phyloP scores from a whole-genome alignment of 2,888 invertebrate genomes.

The Auanema sp. region DNA sequence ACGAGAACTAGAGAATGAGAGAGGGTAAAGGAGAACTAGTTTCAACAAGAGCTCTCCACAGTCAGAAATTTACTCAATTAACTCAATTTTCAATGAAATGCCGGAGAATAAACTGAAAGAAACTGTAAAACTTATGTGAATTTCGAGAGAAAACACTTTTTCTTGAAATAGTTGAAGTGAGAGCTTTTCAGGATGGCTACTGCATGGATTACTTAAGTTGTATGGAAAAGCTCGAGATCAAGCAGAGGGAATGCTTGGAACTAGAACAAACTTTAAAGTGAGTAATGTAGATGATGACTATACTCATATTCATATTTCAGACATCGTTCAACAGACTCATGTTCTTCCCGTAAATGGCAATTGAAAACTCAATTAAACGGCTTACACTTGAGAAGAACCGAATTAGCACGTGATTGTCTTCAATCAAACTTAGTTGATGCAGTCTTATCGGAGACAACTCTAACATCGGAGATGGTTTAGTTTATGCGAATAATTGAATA shows the following conservation, averaged over 20 bases:
- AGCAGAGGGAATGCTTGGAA: constrained; percentile 34
- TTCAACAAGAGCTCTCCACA: no score
- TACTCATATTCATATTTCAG: constrained; percentile 13
- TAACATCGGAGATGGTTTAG: neutral
- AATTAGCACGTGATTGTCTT: constrained; percentile 33
- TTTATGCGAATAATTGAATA: neutral
- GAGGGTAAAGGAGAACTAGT: no score
- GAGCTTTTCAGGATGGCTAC: no score
- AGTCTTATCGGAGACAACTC: constrained; percentile 22
- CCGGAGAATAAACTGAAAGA: no score
- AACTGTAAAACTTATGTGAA: no score
- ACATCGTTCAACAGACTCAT: constrained; percentile 22
- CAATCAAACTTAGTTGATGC: constrained; percentile 25
- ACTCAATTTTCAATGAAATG: no score
- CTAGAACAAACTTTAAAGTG: constrained; percentile 31
- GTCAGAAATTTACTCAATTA: no score
- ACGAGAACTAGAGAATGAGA: no score
- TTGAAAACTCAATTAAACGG: constrained; percentile 37
- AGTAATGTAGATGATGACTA: neutral
- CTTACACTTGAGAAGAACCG: constrained; percentile 35
- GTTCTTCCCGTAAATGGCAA: constrained; percentile 34
- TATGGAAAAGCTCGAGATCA: constrained; percentile 38
- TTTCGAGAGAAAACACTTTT: no score
- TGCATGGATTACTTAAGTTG: constrained; percentile 37
- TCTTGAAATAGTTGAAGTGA: no score